Evolutionary conservation across 2,888 invertebrate genomes (phyloP), one percentile per base, ranked within the genome.

Genomic region (Aspidiotus destructor): DNA sequence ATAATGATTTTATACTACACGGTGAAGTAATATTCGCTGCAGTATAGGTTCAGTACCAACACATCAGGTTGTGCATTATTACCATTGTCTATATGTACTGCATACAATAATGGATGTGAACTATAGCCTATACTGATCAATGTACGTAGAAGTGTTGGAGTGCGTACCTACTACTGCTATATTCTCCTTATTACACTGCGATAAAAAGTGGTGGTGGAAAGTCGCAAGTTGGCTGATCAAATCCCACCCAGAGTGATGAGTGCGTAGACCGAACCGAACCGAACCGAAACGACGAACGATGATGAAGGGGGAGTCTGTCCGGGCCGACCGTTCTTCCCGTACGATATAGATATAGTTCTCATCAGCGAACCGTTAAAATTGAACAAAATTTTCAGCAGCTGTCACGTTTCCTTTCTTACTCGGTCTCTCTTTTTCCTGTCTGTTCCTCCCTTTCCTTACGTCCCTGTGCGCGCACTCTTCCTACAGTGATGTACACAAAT

Each of bases 241-340:
- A 65, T 65, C 65, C 65, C 65, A 65, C 65, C 65, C 65, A 65
- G 48, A 57, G 65, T 58, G 65, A 65, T 65, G 58, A 54, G 64
- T 48, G 17, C 41, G 65, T 17, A 28, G 58, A 53, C 58, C 42
- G 17, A 16, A 44, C 44, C 28, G 65, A 58, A 48, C 42, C 42
- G 17, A 16, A 44, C 44, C 28, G 65, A 58, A 48, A 42, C 17
- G 42, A 57, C 42, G 61, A 42, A n/a, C 17, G 17, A 40, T n/a
- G 55, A 17, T n/a, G 16, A 11, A 11, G 13, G n/a, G 52, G 5
- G 52, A n/a, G 52, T n/a, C 5, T n/a, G 11, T 3, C n/a, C 52
- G 5, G 11, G 2, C 16, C 63, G 41, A 63, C 41, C 28, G 16
- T 15, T 16, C 41, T 52, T 63, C 44, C 57, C 41, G 54, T 53